phyloP scores from a whole-genome alignment of 64 coral and sea anemone genomes.

The Pocillopora verrucosa region DNA sequence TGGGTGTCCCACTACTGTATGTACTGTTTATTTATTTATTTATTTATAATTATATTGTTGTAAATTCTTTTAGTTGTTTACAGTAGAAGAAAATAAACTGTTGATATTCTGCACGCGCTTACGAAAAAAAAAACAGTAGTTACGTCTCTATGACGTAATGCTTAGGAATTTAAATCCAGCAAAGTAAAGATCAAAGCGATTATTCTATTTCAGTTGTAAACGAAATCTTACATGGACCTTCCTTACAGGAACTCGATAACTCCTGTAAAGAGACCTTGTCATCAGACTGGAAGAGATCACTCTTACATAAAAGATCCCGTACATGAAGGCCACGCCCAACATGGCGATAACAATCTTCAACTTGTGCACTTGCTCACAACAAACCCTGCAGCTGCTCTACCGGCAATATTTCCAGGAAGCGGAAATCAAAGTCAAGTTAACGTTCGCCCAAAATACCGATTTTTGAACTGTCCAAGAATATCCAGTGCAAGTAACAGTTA shows the following conservation, averaged over 20 bases:
- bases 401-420: slow-evolving; percentile 46
- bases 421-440: slow-evolving; percentile 13
- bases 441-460: neutral
- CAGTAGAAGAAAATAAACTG: no score
- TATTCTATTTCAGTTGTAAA: no score
- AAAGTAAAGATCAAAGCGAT: no score
- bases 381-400: slow-evolving; percentile 57
- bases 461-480: slow-evolving; percentile 25
- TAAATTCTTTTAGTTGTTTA: no score
- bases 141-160: neutral
- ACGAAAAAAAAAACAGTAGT: neutral
- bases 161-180: no score
- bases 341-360: slow-evolving; percentile 48
- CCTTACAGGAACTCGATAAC: neutral
- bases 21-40: no score
- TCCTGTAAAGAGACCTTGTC: neutral
- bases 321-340: neutral
- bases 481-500: slow-evolving; percentile 21
- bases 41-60: no score
- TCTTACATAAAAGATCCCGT: neutral
- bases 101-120: neutral
- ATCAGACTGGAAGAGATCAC: neutral
- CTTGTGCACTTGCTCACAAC: slow-evolving; percentile 64
- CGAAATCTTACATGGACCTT: neutral
- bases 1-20: no score